Conservation (phyloP, 2,797 vertebrate species). For the Gymnopithys bicolor region DNA sequence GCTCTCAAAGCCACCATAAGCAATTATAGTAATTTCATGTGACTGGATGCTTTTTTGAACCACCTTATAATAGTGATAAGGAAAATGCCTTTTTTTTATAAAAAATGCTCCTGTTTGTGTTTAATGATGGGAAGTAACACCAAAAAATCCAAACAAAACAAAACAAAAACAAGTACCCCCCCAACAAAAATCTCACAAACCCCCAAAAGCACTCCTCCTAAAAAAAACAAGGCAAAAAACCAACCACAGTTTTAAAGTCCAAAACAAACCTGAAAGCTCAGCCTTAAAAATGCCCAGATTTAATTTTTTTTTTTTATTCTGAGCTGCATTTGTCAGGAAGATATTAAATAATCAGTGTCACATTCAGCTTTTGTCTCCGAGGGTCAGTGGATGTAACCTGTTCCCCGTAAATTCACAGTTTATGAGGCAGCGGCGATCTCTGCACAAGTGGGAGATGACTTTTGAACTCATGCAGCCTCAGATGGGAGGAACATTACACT, state of each 20-base stretch:
- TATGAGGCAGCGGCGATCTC: constrained; percentile 37
- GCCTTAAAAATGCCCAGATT: neutral
- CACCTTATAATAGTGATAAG: neutral
- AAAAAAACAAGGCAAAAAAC: neutral
- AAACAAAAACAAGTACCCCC: too few relatives aligned
- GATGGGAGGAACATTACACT: constrained; percentile 26
- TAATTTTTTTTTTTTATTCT: neutral
- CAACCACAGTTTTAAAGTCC: neutral
- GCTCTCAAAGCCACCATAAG: neutral
- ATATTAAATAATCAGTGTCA: constrained; percentile 54
- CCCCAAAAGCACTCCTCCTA: too few relatives aligned
- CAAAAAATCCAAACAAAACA: neutral
- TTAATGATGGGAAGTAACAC: neutral
- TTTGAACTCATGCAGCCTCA: constrained; percentile 41
- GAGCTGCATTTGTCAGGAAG: constrained; percentile 12
- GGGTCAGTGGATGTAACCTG: constrained; percentile 59
- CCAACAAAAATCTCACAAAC: too few relatives aligned
- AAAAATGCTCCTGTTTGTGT: neutral
- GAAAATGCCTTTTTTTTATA: neutral
- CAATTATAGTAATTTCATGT: neutral
- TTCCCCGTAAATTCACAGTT: constrained; percentile 50
- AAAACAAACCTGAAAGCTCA: neutral
- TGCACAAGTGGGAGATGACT: constrained; percentile 33
- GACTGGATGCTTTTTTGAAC: neutral
- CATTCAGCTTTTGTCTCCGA: constrained; percentile 45